Base-by-base conservation (phyloP, 1,140 invertebrate species). In the Drosophila yakuba region DNA sequence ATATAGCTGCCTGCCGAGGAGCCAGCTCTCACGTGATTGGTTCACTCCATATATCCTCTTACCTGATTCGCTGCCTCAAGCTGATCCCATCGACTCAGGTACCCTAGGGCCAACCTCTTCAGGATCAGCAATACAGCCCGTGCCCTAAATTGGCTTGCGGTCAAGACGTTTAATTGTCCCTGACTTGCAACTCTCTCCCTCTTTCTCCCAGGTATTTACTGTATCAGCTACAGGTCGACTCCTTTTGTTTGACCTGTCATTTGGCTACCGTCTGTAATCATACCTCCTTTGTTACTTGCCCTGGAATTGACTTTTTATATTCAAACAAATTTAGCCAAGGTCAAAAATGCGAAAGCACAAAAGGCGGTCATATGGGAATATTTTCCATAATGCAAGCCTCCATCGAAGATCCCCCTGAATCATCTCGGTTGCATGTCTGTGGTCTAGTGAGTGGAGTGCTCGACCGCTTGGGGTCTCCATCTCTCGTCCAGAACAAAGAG, bases 121-220 rank as follows among this genome's bases (percentile, higher is more conserved):
- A 35, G 48, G 7, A 32, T 43, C 60, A 55, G 38, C 17, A 41
- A 14, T 41, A 14, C 43, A 66, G 52, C 61, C 58, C 81, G 72
- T 85, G 81, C 81, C 75, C 79, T 66, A 74, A 89, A 85, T 91
- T 91, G 88, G 79, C 90, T 91, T 92, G 91, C 79, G 91, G 91
- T 92, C 91, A 88, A 91, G 90, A 91, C 84, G 88, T 84, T 92
- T 91, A 91, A 91, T 86, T 91, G 74, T 55, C 52, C 10, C 8
- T 57, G 14, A 7, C 25, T 14, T 35, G 15, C 41, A 28, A 11
- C n/a, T 23, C 41, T 35, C 57, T 23, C 58, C 61, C 36, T 48
- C 32, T 35, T 44, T 44, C 15, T 12, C 28, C 11, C 61, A 38
- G 61, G 38, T 66, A 45, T 45, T 47, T n/a, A 47, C 43, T 43